phyloP scores from a whole-genome alignment of 2,113 vertebrate species.

The Nipponia nippon region DNA sequence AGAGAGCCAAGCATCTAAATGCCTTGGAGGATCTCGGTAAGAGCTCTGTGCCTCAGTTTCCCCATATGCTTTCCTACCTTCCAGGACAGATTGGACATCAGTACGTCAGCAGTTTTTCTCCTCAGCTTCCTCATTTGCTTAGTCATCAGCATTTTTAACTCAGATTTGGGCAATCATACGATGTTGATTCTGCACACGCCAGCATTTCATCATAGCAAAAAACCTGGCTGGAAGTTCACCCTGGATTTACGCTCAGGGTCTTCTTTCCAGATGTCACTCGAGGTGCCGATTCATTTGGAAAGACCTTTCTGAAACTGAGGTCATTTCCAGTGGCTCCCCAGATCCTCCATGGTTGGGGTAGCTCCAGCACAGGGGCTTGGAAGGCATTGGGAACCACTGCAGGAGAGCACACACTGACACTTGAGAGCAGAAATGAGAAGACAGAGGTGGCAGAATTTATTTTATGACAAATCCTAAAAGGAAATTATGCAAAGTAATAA shows the following conservation, averaged over 20 bases:
- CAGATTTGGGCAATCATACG: not conserved
- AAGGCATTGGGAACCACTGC: not conserved
- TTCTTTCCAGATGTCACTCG: not conserved
- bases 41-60: not conserved
- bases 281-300: not conserved
- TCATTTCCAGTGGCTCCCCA: not conserved
- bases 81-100: not conserved
- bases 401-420: not conserved
- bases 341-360: not conserved
- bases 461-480: constrained; percentile 65
- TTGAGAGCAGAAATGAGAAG: constrained; percentile 9
- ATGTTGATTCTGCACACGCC: not conserved
- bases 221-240: not conserved
- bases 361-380: not conserved
- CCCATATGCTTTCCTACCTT: not conserved
- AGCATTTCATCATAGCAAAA: not conserved
- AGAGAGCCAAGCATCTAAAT: not conserved
- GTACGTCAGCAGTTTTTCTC: not conserved
- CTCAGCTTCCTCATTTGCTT: not conserved
- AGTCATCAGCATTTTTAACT: not conserved
- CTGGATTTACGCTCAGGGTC: not conserved
- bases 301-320: not conserved
- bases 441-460: constrained; percentile 53
- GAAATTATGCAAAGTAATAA: constrained; percentile 72
- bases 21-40: not conserved